Percentiles rank a stretch among this genome's conserved stretches.
Conservation (phyloP, 2,113 vertebrate genomes). For the Columba livia region DNA sequence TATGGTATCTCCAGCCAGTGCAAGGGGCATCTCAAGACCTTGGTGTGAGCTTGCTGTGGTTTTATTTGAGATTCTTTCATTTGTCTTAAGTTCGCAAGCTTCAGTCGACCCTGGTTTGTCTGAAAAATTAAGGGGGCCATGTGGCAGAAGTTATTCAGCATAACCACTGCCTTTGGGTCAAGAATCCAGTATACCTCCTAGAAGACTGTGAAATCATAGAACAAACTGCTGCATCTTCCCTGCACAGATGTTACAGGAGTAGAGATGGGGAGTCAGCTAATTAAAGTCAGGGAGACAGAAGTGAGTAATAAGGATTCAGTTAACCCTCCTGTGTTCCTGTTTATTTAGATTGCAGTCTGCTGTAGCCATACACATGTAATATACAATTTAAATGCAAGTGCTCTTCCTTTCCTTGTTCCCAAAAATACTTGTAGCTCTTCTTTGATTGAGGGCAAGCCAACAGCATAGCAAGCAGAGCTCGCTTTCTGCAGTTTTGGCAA, state of each 20-base stretch:
- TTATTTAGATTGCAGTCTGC: constrained; percentile 17
- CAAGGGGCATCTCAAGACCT: neutral
- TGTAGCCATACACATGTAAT: constrained; percentile 7
- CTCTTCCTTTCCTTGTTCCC: neutral
- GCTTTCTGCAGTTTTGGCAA: neutral
- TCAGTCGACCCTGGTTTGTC: neutral
- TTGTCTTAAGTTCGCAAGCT: neutral
- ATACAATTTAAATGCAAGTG: constrained; percentile 20
- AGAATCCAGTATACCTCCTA: neutral
- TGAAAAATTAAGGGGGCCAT: neutral
- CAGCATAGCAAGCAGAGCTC: neutral
- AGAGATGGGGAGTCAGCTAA: neutral
- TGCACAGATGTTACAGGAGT: neutral
- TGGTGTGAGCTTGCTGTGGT: neutral
- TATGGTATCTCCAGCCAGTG: neutral
- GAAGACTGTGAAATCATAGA: neutral
- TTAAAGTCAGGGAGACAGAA: neutral
- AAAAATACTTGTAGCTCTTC: neutral
- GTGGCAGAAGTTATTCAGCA: neutral
- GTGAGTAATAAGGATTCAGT: neutral
- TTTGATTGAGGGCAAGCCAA: neutral
- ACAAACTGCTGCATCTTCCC: neutral
- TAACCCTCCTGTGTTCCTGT: neutral
- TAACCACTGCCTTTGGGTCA: neutral
- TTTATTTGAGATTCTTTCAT: neutral